Evolutionary conservation across 2,113 vertebrate species (phyloP).

Genomic region (Myotis lucifugus): DNA sequence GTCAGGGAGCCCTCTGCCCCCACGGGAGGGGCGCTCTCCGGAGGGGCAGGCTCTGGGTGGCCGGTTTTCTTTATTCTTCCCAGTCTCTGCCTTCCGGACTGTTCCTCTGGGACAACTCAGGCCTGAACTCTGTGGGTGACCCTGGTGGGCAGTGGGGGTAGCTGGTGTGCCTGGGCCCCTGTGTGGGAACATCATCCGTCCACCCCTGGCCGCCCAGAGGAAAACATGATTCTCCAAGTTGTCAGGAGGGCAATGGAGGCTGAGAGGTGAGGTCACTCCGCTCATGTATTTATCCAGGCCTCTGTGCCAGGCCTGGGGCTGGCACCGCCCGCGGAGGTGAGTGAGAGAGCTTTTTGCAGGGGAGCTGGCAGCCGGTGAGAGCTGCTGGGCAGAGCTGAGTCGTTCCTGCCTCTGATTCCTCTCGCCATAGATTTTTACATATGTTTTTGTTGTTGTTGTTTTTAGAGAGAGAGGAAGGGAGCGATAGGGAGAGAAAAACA

Average conservation of each 20-base stretch:
- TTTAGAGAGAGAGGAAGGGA: too few species aligned
- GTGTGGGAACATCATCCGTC: neutral
- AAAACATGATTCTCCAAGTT: neutral
- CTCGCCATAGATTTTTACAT: neutral
- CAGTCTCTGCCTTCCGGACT: neutral
- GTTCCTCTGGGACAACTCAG: neutral
- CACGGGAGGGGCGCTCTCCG: accelerated
- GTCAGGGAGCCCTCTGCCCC: too few species aligned
- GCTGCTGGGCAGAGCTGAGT: neutral
- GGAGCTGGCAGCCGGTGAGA: neutral
- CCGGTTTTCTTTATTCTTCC: neutral
- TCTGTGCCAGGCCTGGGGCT: neutral
- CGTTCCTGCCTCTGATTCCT: neutral
- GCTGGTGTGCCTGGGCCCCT: neutral
- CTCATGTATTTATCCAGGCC: neutral
- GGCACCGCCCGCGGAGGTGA: neutral
- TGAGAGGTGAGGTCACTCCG: neutral
- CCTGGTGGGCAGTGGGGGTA: accelerated
- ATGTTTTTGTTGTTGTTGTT: too few species aligned
- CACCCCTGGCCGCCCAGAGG: neutral
- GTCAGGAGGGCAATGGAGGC: neutral
- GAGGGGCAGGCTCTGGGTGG: neutral
- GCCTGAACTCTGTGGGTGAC: neutral
- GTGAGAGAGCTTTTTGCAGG: neutral
- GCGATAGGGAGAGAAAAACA: too few species aligned